Evolutionary conservation across 2,888 invertebrate species (phyloP).

Genomic region (Cremastinae sp.): DNA sequence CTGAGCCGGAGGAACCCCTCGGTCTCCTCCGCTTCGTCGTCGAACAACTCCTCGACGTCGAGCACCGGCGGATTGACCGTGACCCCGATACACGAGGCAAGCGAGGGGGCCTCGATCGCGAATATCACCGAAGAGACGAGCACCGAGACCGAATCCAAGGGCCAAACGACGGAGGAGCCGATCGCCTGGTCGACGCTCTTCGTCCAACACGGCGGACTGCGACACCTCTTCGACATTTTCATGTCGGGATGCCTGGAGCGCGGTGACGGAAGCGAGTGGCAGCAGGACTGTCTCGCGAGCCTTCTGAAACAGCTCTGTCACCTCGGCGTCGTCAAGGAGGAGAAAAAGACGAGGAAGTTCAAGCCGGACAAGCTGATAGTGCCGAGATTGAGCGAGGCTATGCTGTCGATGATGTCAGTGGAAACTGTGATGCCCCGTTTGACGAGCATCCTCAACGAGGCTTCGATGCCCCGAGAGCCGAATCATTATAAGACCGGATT

Average conservation of each 20-base stretch:
- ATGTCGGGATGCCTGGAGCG: conserved; percentile 89
- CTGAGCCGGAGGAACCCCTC: conserved; percentile 80
- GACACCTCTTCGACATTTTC: conserved; percentile 94
- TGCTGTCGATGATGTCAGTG: conserved; percentile 92
- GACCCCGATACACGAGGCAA: conserved; percentile 67
- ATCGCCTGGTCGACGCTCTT: conserved; percentile 88
- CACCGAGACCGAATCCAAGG: background rate
- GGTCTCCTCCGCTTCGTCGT: conserved; percentile 57
- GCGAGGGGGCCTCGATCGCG: conserved; percentile 63
- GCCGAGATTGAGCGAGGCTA: conserved; percentile 87
- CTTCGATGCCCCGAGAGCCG: conserved; percentile 89
- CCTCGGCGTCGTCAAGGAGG: conserved; percentile 86
- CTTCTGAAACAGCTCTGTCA: conserved; percentile 92
- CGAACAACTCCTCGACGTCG: conserved; percentile 14
- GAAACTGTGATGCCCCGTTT: conserved; percentile 91
- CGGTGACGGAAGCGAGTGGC: conserved; percentile 93
- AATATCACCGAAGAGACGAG: conserved; percentile 65
- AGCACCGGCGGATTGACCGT: conserved; percentile 60
- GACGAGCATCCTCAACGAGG: conserved; percentile 93
- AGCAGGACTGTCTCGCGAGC: conserved; percentile 95
- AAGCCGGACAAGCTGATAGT: conserved; percentile 85
- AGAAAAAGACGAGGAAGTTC: conserved; percentile 79
- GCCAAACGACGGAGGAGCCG: conserved; percentile 51
- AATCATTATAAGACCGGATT: conserved; percentile 95
- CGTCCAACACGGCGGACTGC: conserved; percentile 92